Percentiles rank a stretch among this genome's conserved stretches.
phyloP scores from a whole-genome alignment of 1,140 invertebrate species.

The Cotesia typhae region DNA sequence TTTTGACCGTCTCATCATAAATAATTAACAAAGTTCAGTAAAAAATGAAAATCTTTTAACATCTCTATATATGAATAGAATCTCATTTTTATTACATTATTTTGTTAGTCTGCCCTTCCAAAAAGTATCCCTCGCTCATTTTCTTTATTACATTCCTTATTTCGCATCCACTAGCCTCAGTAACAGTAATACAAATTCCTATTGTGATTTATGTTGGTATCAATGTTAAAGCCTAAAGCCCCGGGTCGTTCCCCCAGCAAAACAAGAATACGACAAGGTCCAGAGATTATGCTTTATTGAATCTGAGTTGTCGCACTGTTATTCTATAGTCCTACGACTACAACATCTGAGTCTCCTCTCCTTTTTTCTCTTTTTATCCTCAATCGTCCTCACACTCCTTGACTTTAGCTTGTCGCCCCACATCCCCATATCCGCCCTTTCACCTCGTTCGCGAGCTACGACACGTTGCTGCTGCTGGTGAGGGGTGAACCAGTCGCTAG shows the following conservation, averaged over 20 bases:
- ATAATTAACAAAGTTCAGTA: too few relatives aligned
- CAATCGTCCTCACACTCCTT: not conserved
- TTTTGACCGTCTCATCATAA: too few relatives aligned
- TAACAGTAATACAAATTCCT: constrained; percentile 69
- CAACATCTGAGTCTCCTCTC: constrained; percentile 13
- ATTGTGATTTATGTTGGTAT: constrained; percentile 68
- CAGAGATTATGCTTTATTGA: constrained; percentile 49
- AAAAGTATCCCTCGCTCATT: constrained; percentile 55
- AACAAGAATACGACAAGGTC: constrained; percentile 23
- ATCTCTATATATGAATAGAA: not conserved
- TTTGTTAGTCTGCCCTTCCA: constrained; percentile 5
- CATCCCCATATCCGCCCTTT: not conserved
- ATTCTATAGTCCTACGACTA: constrained; percentile 32
- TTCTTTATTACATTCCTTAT: constrained; percentile 69
- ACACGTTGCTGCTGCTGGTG: too few relatives aligned
- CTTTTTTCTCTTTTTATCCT: not conserved
- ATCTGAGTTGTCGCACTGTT: constrained; percentile 43
- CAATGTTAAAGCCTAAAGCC: constrained; percentile 60
- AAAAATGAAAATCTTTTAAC: too few relatives aligned
- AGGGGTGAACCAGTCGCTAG: constrained; percentile 17
- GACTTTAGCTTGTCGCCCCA: not conserved
- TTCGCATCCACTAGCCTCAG: constrained; percentile 64
- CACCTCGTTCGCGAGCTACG: constrained; percentile 14
- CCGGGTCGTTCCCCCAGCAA: constrained; percentile 45
- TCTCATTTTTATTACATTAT: constrained; percentile 7